Conservation (phyloP, 2,113 vertebrate genomes). For the Cnemophilus loriae region DNA sequence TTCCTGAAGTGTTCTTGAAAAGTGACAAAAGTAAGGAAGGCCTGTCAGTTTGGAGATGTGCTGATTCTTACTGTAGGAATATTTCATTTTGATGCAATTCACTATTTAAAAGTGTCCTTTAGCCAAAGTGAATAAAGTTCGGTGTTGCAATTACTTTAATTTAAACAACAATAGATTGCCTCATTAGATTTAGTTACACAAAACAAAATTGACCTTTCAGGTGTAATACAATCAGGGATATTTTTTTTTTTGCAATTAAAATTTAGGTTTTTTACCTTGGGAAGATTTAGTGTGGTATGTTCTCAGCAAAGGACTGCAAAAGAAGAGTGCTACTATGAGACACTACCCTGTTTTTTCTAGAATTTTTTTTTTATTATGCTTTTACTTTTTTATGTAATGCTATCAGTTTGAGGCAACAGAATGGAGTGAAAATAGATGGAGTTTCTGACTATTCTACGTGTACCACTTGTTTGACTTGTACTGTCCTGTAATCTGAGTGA, state of each 20-base stretch:
- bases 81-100: neutral
- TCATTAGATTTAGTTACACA: neutral
- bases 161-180: neutral
- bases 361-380: conserved; percentile 1
- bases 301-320: conserved; percentile 7
- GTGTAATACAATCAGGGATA: neutral
- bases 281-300: neutral
- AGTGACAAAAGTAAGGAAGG: neutral
- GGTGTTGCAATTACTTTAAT: neutral
- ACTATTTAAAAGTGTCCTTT: conserved; percentile 23
- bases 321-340: neutral
- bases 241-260: neutral
- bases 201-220: neutral
- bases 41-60: neutral
- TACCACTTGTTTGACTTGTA: neutral
- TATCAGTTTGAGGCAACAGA: neutral
- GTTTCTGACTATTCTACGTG: neutral
- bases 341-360: conserved; percentile 14
- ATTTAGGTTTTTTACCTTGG: neutral
- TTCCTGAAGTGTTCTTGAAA: neutral
- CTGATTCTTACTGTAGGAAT: neutral
- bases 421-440: neutral
- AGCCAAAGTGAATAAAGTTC: neutral
- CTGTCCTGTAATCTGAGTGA: neutral
- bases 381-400: neutral